Conservation (phyloP, 2,797 vertebrate genomes). For the Champsocephalus esox region DNA sequence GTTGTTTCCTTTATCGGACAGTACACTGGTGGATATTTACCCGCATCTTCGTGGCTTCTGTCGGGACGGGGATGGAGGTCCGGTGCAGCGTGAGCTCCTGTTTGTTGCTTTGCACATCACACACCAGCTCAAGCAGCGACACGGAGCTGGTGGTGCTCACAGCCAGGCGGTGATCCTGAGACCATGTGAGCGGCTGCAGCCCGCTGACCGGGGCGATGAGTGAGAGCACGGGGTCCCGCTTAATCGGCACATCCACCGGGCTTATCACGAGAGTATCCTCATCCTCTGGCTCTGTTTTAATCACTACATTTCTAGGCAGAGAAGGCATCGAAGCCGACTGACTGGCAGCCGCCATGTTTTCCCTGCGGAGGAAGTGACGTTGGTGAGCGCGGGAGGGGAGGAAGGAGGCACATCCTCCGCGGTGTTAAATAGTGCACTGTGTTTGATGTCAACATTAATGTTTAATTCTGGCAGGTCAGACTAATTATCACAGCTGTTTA, state of each 20-base stretch:
- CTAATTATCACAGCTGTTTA: too few species aligned
- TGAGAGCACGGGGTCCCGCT: constrained; percentile 87
- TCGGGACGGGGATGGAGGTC: constrained; percentile 88
- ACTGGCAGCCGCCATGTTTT: constrained; percentile 81
- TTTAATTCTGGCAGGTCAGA: background rate
- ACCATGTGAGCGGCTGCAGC: constrained; percentile 92
- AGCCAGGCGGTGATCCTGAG: constrained; percentile 93
- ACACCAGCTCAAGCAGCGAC: constrained; percentile 90
- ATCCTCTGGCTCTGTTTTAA: constrained; percentile 64
- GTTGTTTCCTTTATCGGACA: too few species aligned
- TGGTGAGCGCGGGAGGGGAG: accelerated
- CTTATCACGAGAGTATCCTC: constrained; percentile 56
- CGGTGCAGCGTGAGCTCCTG: constrained; percentile 91
- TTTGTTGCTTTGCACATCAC: constrained; percentile 87
- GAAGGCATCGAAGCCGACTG: constrained; percentile 2
- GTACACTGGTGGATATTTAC: constrained; percentile 70
- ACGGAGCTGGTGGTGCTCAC: constrained; percentile 89
- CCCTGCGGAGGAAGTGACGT: constrained; percentile 70
- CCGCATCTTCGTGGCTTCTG: constrained; percentile 80
- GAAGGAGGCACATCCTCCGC: constrained; percentile 51
- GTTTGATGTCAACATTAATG: too few species aligned
- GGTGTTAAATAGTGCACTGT: constrained; percentile 10
- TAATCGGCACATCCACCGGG: constrained; percentile 38
- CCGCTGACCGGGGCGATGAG: constrained; percentile 89
- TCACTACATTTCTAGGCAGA: constrained; percentile 13